Base-by-base conservation (phyloP, 2,797 vertebrate genomes). In the Phoxinus dragarum region DNA sequence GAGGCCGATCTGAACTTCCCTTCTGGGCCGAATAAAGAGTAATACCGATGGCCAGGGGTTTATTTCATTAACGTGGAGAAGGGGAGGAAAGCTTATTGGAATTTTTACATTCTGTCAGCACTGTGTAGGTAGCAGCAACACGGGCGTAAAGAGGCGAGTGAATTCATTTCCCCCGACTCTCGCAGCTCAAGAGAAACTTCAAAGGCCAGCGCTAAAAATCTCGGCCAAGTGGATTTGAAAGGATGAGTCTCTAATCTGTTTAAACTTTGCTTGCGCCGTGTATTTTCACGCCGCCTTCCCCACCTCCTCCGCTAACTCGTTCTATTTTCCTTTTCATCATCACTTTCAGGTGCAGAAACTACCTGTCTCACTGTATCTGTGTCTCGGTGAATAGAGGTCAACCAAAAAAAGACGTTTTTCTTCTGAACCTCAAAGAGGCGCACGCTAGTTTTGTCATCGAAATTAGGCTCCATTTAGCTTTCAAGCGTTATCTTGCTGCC, bases 161-260 rank as follows among this genome's bases (percentile, higher is more conserved):
- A 93, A 92, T 93, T 93, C 88, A 93, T 93, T 93, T 91, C 86
- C 89, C 86, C 40, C 71, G 73, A 64, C 76, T 85, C 82, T 61
- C 59, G 61, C 85, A 76, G 88, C 89, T 88, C 88, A 84, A 82
- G 68, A 90, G 90, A 89, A 87, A 93, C 93, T 93, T 94, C 93
- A 94, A 94, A 94, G 93, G 86, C 88, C 76, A 49, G 27, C 79
- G 82, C 90, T 69, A 44, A 68, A 84, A 67, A 54, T 68, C 89
- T 93, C 88, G 85, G 91, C 91, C 84, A 85, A 88, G 91, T 90
- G 93, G 92, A 93, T 94, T 94, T 93, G 88, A 94, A 93, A 91
- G 93, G 92, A 94, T 94, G 93, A 94, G 90, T 91, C 92, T 90
- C 86, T 95, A 95, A 95, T 95, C 93, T 94, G 89, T 92, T 94